phyloP scores from a whole-genome alignment of 2,797 vertebrate genomes.

The Myiotriccus ornatus region DNA sequence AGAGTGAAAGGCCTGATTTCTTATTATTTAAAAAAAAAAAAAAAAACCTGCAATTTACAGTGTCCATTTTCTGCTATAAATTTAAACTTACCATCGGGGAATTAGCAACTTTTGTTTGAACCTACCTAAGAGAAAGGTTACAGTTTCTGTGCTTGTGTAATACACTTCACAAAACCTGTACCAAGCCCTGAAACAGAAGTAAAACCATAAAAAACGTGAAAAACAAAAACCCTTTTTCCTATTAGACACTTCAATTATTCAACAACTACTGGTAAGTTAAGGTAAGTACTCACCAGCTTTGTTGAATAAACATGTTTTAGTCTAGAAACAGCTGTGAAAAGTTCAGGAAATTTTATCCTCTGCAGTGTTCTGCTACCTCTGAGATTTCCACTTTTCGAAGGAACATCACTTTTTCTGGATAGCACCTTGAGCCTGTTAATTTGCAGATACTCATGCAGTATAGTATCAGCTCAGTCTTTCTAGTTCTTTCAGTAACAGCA shows the following conservation, averaged over 20 bases:
- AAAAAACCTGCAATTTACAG: accelerated
- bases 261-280: neutral
- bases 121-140: neutral
- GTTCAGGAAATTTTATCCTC: neutral
- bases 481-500: neutral
- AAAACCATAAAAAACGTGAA: neutral
- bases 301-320: neutral
- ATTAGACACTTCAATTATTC: neutral
- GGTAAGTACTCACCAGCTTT: neutral
- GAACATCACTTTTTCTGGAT: neutral
- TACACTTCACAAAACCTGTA: neutral
- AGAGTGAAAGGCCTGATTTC: neutral
- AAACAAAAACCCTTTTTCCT: neutral
- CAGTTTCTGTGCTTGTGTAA: neutral
- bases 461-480: neutral
- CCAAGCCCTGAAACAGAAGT: neutral
- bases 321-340: neutral
- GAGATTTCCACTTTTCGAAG: neutral
- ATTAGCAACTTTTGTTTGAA: neutral
- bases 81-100: neutral
- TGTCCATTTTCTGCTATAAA: neutral
- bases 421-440: neutral
- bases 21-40: neutral
- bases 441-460: neutral
- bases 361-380: neutral